Percentiles rank a stretch among this genome's conserved stretches.
These are phyloP conservation scores for Myripristis murdjan DNA, from an alignment of 2,797 vertebrate species.

Conservation along the genomic window DNA sequence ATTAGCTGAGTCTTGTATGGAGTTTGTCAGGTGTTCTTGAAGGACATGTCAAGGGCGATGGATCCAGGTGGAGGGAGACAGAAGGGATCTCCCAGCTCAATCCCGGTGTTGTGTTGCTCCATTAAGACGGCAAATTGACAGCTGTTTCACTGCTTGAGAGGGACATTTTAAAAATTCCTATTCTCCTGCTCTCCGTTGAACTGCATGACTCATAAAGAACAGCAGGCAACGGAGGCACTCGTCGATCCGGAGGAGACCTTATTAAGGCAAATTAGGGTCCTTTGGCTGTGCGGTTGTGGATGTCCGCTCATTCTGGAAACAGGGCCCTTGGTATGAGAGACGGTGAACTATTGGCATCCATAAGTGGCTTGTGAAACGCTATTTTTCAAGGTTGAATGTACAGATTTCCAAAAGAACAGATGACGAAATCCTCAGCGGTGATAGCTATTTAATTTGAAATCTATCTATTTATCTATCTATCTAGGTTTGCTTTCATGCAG, in stretches of 20 bases:
- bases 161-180: constrained; percentile 43
- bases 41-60: constrained; percentile 77
- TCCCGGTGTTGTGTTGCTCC: constrained; percentile 67
- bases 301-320: background rate
- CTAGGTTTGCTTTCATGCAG: background rate
- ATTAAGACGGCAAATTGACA: constrained; percentile 76
- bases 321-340: background rate
- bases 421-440: background rate
- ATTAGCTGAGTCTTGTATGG: constrained; percentile 70
- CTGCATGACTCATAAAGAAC: constrained; percentile 51
- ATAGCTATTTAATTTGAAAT: background rate
- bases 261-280: constrained; percentile 8
- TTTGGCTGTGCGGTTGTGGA: too few species aligned
- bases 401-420: background rate
- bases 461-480: too few species aligned
- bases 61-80: constrained; percentile 80
- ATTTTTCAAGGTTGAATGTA: background rate
- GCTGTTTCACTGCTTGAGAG: constrained; percentile 75
- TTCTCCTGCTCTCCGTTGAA: constrained; percentile 43
- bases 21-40: constrained; percentile 80
- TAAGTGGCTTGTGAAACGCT: background rate
- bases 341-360: background rate
- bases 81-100: constrained; percentile 67
- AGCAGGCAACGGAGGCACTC: constrained; percentile 19
- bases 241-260: constrained; percentile 15